Percentiles rank a stretch among this genome's conserved stretches.
phyloP scores from a whole-genome alignment of 2,113 vertebrate genomes.

The Gymnorhina tibicen region DNA sequence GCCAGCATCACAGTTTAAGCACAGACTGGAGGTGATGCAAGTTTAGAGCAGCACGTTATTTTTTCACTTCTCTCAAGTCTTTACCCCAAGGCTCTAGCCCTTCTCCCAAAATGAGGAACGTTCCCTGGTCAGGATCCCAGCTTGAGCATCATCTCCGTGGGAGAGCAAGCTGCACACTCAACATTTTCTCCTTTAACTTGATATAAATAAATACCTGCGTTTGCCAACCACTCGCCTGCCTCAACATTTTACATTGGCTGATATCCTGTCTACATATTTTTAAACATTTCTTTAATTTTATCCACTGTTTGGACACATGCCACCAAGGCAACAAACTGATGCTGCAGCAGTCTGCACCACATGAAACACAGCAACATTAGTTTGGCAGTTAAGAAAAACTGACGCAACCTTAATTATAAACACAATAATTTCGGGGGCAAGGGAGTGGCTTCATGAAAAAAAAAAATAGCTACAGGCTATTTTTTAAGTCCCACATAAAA shows the following conservation, averaged over 20 bases:
- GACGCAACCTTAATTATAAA: background rate
- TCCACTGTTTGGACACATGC: slow-evolving; percentile 33
- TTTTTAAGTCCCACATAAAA: slow-evolving; percentile 5
- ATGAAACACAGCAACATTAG: background rate
- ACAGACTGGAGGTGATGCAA: background rate
- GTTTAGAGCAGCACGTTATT: accelerated
- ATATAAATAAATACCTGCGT: background rate
- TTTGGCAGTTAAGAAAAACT: slow-evolving; percentile 8
- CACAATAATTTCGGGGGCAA: background rate
- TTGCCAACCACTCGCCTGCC: slow-evolving; percentile 13
- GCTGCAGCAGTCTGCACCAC: background rate
- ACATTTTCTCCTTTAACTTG: background rate
- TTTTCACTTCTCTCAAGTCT: background rate
- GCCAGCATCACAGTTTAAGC: accelerated
- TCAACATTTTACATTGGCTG: slow-evolving; percentile 1
- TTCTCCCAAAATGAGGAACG: background rate
- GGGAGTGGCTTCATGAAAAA: background rate
- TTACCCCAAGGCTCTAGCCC: background rate
- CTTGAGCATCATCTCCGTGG: background rate
- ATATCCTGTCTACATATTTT: slow-evolving; percentile 26
- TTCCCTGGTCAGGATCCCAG: background rate
- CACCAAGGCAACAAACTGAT: slow-evolving; percentile 32
- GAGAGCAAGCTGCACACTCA: background rate
- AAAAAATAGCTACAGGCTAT: background rate
- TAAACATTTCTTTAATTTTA: slow-evolving; percentile 42